Conservation (phyloP, 2,888 invertebrate species). For the Apamea epomidion region DNA sequence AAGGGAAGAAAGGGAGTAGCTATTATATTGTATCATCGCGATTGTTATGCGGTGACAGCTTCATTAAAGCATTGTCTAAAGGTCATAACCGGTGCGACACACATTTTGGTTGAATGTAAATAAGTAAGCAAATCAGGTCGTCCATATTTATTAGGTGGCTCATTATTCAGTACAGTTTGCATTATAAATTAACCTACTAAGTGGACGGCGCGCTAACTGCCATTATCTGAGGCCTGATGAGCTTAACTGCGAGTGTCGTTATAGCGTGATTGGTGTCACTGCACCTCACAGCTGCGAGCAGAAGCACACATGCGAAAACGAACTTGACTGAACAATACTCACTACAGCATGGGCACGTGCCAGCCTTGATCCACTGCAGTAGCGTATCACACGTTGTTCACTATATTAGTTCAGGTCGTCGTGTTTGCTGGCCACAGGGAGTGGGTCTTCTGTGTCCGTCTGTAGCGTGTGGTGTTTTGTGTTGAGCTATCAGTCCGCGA, state of each 20-base stretch:
- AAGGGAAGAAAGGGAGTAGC: neutral
- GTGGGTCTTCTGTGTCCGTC: constrained; percentile 28
- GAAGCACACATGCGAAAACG: constrained; percentile 15
- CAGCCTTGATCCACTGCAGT: neutral
- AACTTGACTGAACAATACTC: neutral
- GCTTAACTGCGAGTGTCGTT: constrained; percentile 52
- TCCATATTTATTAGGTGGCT: constrained; percentile 59
- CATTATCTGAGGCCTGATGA: constrained; percentile 49
- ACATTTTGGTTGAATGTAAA: constrained; percentile 50
- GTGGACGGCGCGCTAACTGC: constrained; percentile 41
- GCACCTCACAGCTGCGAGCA: neutral
- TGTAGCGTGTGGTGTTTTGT: constrained; percentile 24
- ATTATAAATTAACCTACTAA: constrained; percentile 59
- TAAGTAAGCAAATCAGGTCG: constrained; percentile 56
- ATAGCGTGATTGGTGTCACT: constrained; percentile 11
- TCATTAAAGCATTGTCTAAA: constrained; percentile 44
- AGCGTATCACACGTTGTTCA: neutral
- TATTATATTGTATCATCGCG: neutral
- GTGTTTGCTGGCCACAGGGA: neutral
- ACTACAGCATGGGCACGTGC: too few relatives aligned
- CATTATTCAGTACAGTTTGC: constrained; percentile 56
- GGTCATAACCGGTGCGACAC: constrained; percentile 43
- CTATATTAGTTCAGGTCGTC: neutral
- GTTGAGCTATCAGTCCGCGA: constrained; percentile 57
- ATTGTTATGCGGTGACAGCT: constrained; percentile 26